A percentile compares a stretch with the other conserved stretches of the same genome.
phyloP scores from a whole-genome alignment of 1,140 invertebrate species.

The Brachionus manjavacas region DNA sequence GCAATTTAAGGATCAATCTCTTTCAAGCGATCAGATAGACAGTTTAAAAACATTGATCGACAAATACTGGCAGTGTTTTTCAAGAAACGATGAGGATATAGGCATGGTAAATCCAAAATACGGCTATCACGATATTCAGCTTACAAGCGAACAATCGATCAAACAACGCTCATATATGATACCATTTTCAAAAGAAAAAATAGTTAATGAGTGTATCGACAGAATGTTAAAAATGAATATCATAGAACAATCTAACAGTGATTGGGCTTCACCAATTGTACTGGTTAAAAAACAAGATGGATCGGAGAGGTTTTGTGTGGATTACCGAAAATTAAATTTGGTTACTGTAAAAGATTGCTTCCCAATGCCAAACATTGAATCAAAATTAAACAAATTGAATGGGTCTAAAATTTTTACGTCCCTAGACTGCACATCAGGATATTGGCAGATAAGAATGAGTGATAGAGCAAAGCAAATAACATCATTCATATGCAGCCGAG shows the following conservation, averaged over 20 bases:
- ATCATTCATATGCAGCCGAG: slow-evolving; percentile 35
- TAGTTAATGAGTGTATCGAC: not conserved
- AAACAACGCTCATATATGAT: not conserved
- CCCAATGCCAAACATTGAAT: slow-evolving; percentile 35
- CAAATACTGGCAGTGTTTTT: not conserved
- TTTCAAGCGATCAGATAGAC: not conserved
- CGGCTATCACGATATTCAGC: not conserved
- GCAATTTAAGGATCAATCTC: not conserved
- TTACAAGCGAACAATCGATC: not conserved
- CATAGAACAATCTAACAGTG: not conserved
- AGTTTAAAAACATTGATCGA: not conserved
- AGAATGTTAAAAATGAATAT: slow-evolving; percentile 40
- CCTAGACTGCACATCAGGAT: slow-evolving; percentile 52
- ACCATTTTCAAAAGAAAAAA: not conserved
- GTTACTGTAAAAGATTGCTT: slow-evolving; percentile 22
- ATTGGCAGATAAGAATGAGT: slow-evolving; percentile 50
- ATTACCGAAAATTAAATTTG: slow-evolving; percentile 17
- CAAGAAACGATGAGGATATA: not conserved
- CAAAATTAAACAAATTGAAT: not conserved
- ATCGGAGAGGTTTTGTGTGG: not conserved
- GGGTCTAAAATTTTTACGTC: slow-evolving; percentile 45
- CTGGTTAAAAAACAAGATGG: slow-evolving; percentile 19
- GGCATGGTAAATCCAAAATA: not conserved
- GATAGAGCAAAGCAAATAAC: slow-evolving; percentile 47
- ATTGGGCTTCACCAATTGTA: slow-evolving; percentile 4